Conservation (phyloP, 37 sponge, comb jelly and placozoan species). For the Agelas oroides region DNA sequence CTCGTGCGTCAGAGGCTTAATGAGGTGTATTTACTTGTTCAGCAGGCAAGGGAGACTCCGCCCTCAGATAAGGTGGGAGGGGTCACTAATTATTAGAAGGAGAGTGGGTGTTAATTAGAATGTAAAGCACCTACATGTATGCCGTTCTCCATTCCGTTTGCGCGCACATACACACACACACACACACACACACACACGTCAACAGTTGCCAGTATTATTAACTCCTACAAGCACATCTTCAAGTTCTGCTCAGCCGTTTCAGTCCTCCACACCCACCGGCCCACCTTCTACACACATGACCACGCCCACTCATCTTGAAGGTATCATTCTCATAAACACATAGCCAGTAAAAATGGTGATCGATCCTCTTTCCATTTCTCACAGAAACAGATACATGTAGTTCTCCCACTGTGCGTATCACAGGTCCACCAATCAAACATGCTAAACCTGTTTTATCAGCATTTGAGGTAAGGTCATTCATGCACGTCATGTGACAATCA, state of each 20-base stretch:
- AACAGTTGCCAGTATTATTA: too few species aligned
- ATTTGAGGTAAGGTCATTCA: neutral
- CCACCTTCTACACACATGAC: too few species aligned
- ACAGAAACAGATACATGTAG: too few species aligned
- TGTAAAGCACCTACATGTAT: neutral
- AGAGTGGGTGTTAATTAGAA: neutral
- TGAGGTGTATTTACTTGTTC: conserved; percentile 73
- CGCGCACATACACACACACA: neutral
- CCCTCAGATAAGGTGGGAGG: conserved; percentile 5
- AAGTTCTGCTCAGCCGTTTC: too few species aligned
- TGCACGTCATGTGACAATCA: too few species aligned
- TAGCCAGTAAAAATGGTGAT: too few species aligned
- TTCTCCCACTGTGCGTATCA: neutral
- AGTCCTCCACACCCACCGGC: too few species aligned
- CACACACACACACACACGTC: neutral
- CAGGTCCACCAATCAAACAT: conserved; percentile 32
- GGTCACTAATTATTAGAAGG: neutral
- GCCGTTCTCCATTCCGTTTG: neutral
- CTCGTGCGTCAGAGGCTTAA: conserved; percentile 79
- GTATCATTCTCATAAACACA: too few species aligned
- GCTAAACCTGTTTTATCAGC: conserved; percentile 9
- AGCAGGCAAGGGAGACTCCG: conserved; percentile 65
- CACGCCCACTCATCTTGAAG: too few species aligned
- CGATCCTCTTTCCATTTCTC: too few species aligned
- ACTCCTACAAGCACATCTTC: too few species aligned